Evolutionary conservation across 1,140 invertebrate genomes (phyloP).

Genomic region (Drosophila nebulosa): DNA sequence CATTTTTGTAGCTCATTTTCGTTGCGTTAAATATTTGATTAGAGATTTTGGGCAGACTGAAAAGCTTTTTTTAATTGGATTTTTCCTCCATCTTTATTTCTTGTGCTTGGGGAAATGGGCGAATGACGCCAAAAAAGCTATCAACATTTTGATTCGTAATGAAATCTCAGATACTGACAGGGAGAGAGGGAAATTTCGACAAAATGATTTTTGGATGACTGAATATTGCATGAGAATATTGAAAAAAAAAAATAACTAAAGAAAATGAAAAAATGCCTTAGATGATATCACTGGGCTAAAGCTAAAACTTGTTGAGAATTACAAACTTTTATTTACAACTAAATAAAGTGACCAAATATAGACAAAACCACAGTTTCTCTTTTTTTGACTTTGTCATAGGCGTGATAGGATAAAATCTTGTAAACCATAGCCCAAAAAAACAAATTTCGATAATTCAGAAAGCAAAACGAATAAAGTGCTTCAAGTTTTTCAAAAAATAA

Average conservation of each 20-base stretch:
- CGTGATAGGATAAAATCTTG: too few species aligned
- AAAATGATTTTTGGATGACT: background rate
- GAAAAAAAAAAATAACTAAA: background rate
- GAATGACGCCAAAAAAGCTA: background rate
- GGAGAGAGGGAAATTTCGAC: background rate
- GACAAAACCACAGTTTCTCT: too few species aligned
- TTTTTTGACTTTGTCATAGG: too few species aligned
- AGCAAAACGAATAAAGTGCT: too few species aligned
- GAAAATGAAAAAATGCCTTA: too few species aligned
- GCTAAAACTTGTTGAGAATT: too few species aligned
- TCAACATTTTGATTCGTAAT: slow-evolving; percentile 6
- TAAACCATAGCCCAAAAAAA: too few species aligned
- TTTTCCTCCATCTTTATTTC: slow-evolving; percentile 6
- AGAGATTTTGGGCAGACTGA: slow-evolving; percentile 44
- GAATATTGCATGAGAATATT: background rate
- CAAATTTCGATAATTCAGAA: too few species aligned
- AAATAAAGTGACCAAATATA: too few species aligned
- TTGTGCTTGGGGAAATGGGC: background rate
- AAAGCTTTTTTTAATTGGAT: slow-evolving; percentile 34
- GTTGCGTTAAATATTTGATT: slow-evolving; percentile 69
- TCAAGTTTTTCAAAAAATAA: too few species aligned
- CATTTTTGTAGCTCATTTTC: slow-evolving; percentile 63
- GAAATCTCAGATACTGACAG: background rate
- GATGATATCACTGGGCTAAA: background rate
- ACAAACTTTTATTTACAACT: too few species aligned